Conservation (phyloP, 1,140 invertebrate species). For the Magallana angulata region DNA sequence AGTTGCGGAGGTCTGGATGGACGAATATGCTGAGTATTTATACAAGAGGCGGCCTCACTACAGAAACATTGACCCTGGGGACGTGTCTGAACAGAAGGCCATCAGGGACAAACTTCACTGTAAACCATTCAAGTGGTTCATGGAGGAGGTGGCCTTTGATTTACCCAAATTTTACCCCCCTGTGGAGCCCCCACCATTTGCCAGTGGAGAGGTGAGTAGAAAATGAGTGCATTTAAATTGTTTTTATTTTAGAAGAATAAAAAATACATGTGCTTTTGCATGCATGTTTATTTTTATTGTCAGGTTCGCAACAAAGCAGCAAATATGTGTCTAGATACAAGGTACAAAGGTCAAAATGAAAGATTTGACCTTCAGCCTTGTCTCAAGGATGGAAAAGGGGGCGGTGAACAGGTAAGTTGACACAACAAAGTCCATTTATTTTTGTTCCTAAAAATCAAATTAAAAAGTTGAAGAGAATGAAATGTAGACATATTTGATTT, state of each 20-base stretch:
- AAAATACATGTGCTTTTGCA: neutral
- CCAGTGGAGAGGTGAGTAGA: slow-evolving; percentile 86
- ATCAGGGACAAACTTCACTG: slow-evolving; percentile 89
- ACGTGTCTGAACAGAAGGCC: slow-evolving; percentile 89
- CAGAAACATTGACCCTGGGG: slow-evolving; percentile 84
- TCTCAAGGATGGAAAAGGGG: slow-evolving; percentile 81
- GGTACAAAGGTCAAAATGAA: slow-evolving; percentile 84
- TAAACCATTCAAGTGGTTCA: slow-evolving; percentile 97
- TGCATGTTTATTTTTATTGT: neutral
- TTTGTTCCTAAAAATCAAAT: too few species aligned
- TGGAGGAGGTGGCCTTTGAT: slow-evolving; percentile 96
- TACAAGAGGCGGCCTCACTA: slow-evolving; percentile 91
- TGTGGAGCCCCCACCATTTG: slow-evolving; percentile 93
- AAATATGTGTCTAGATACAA: slow-evolving; percentile 87
- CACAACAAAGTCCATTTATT: neutral
- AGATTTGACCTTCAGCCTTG: slow-evolving; percentile 85
- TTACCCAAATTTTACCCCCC: slow-evolving; percentile 93
- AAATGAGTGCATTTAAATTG: neutral
- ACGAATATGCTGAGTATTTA: slow-evolving; percentile 93
- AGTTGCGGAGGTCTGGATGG: slow-evolving; percentile 86
- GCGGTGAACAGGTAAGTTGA: slow-evolving; percentile 81
- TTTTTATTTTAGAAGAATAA: neutral
- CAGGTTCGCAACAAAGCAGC: slow-evolving; percentile 71
- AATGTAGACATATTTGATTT: too few species aligned
- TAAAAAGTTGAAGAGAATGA: too few species aligned